Base-by-base conservation (phyloP, 2,797 vertebrate species). In the Hozukius guyotensis region DNA sequence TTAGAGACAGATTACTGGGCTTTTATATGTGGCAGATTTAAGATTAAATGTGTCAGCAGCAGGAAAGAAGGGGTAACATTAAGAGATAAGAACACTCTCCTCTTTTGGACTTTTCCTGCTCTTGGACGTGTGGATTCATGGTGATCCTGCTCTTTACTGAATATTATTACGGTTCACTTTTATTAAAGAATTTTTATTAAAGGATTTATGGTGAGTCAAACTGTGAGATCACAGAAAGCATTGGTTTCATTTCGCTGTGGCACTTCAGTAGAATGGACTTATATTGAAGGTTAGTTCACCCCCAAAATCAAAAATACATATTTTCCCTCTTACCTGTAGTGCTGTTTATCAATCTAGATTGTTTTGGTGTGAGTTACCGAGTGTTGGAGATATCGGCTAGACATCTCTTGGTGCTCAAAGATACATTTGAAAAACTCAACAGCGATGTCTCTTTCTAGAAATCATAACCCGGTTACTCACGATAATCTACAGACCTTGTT, bases 1-100 rank as follows among this genome's bases (percentile, higher is more conserved):
- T 73, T 36, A 16, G 70, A 78, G 60, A 31, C 70, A 13, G 9
- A 72, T 80, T 70, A 56, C 56, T 64, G 25, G 32, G 55, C 32
- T 70, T 74, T 83, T 72, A 55, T 69, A 9, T 68, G 53, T 80
- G 59, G 56, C 65, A 69, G 42, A 72, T 68, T 6, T 38, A 16
- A 63, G 52, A 81, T 71, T 66, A 83, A 49, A 88, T 32, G 60
- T 74, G 68, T 79, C 78, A 52, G 69, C 32, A 6, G 72, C n/a
- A 68, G 57, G 69, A 60, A 53, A 31, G 75, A n/a, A 25, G 22
- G 5, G 16, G 22, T 52, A 61, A 64, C 36, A 70, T 65, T 13
- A 11, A 53, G 36, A 53, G 56, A 71, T 66, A 25, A 57, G 63
- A 68, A 31, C 2, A 24, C 6, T 60, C 18, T 68, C 29, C 12